phyloP scores from a whole-genome alignment of 2,797 vertebrate species.

The Phataginus tetradactyla region DNA sequence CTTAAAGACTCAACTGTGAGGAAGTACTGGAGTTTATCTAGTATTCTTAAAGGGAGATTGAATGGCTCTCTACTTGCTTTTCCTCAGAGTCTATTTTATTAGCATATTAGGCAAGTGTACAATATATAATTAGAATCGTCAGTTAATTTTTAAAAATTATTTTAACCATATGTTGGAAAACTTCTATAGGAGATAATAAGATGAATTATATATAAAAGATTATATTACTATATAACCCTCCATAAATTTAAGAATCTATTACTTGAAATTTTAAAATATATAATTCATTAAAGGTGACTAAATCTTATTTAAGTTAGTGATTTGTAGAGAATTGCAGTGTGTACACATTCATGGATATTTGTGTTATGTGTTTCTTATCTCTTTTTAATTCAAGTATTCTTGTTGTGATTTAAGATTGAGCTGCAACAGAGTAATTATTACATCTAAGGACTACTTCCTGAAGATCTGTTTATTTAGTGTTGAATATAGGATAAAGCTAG shows the following conservation, averaged over 20 bases:
- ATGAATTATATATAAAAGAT: not conserved
- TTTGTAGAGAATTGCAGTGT: not conserved
- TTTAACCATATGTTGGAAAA: not conserved
- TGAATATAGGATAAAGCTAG: not conserved
- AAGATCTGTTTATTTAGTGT: not conserved
- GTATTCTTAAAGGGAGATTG: not conserved
- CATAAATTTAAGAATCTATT: not conserved
- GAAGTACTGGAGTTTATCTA: not conserved
- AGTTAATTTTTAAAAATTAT: not conserved
- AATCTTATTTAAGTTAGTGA: not conserved
- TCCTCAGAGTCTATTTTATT: not conserved
- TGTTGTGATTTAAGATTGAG: not conserved
- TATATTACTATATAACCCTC: not conserved
- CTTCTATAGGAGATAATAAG: not conserved
- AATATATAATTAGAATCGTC: not conserved
- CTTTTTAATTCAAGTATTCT: not conserved
- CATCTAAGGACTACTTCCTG: not conserved
- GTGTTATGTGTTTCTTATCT: not conserved
- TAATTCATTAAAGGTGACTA: not conserved
- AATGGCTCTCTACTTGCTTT: not conserved
- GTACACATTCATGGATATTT: not conserved
- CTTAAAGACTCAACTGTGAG: not conserved
- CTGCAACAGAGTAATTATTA: not conserved
- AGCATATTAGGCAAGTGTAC: not conserved
- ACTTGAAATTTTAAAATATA: not conserved